Evolutionary conservation across 1,140 invertebrate species (phyloP).

Genomic region (Brachionus asplanchnoidis): DNA sequence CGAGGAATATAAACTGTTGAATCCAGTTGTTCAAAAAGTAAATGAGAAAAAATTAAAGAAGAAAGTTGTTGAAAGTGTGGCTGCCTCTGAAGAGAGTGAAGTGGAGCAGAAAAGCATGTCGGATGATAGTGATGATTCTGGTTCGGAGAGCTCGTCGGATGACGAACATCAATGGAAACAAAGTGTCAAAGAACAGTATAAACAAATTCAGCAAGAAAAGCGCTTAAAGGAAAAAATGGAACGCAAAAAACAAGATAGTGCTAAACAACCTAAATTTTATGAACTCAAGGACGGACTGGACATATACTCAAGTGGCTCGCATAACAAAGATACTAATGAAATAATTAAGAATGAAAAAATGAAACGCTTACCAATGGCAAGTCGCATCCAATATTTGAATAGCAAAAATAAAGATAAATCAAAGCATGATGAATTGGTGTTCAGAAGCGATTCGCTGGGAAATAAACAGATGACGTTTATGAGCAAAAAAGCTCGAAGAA

Average conservation of each 20-base stretch:
- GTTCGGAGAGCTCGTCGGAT: slow-evolving; percentile 59
- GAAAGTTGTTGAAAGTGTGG: slow-evolving; percentile 60
- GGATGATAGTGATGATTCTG: slow-evolving; percentile 51
- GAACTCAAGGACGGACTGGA: slow-evolving; percentile 65
- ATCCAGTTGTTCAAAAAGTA: slow-evolving; percentile 78
- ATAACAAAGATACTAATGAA: not conserved
- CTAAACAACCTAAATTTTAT: slow-evolving; percentile 61
- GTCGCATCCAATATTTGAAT: slow-evolving; percentile 44
- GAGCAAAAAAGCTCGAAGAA: not conserved
- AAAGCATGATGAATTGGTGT: slow-evolving; percentile 46
- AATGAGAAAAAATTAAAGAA: slow-evolving; percentile 65
- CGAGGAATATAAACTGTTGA: slow-evolving; percentile 68
- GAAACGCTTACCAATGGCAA: slow-evolving; percentile 20
- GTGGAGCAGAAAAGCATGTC: slow-evolving; percentile 52
- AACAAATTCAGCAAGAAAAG: slow-evolving; percentile 57
- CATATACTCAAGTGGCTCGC: slow-evolving; percentile 53
- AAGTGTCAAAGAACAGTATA: slow-evolving; percentile 72
- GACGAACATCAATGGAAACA: slow-evolving; percentile 72
- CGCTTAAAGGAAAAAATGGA: slow-evolving; percentile 52
- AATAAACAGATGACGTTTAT: slow-evolving; percentile 37
- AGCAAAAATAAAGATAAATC: slow-evolving; percentile 58
- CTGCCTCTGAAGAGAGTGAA: slow-evolving; percentile 55
- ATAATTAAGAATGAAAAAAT: slow-evolving; percentile 42
- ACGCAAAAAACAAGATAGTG: slow-evolving; percentile 38
- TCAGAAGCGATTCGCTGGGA: not conserved